Evolutionary conservation across 2,113 vertebrate genomes (phyloP), one percentile per base, ranked within the genome.

Genomic region (Ageneiosus marmoratus): DNA sequence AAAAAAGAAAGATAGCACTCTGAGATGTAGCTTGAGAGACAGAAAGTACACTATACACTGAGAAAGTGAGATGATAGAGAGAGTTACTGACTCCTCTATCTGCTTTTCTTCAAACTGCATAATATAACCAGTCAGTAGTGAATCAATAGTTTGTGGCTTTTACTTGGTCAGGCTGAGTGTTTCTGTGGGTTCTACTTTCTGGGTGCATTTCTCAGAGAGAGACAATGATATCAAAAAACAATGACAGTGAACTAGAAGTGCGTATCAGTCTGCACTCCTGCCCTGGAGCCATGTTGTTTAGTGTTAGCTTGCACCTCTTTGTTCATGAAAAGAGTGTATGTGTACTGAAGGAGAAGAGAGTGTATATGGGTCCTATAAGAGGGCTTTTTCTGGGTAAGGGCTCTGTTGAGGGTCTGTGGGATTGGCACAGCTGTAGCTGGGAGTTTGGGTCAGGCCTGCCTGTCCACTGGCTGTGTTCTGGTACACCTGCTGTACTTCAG

Each of bases 321-420:
- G 53, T 84, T 83, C 80, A 62, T 81, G 55, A 76, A 9, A 56
- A 79, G 13, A 5, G 56, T 20, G 85, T 58, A 62, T 34, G 50
- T 37, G 16, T 73, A 41, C 77, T 78, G 53, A 24, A 46, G 55
- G 74, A 76, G 88, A 83, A 80, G 75, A 84, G 86, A 88, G 53
- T 85, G 91, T 88, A 78, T 44, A 65, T 84, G 89, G 88, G 87
- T 91, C 93, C 96, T 99, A 99, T 95, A 99, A 96, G 86, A 99
- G 93, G 90, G 97, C 97, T 90, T 98, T 98, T 92, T 98, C 96
- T 18, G 95, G 93, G 88, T 97, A 98, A 13, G 92, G 93, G 67
- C 89, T 83, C 86, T 95, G 96, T 24, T 95, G 95, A 80, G 86
- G 85, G 87, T 95, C 95, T 87, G 94, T 83, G 7, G 95, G 90